phyloP scores from a whole-genome alignment of 1,140 invertebrate genomes.

The Ceratosolen fusciceps region DNA sequence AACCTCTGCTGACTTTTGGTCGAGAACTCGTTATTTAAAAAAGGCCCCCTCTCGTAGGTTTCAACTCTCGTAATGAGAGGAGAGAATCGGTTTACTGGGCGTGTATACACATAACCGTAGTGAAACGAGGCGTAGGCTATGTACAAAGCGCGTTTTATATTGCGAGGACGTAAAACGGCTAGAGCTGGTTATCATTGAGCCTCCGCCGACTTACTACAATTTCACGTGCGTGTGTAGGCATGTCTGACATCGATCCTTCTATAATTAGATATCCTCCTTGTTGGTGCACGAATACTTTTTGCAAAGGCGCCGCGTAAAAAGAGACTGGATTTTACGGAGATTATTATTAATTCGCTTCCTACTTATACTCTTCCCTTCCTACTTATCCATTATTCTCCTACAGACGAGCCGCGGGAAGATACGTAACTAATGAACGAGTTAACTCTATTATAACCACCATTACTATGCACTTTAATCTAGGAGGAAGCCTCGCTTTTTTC shows the following conservation, averaged over 20 bases:
- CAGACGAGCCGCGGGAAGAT: too few species aligned
- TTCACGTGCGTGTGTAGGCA: slow-evolving; percentile 4
- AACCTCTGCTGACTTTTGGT: background rate
- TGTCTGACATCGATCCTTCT: slow-evolving; percentile 19
- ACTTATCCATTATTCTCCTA: too few species aligned
- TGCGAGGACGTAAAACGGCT: background rate
- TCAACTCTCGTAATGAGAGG: too few species aligned
- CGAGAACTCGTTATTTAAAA: background rate
- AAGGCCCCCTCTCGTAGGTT: background rate
- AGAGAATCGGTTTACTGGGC: background rate
- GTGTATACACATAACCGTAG: background rate
- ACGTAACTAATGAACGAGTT: too few species aligned
- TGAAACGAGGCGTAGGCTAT: background rate
- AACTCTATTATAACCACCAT: too few species aligned
- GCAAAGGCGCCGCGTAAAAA: background rate
- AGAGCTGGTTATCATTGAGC: background rate
- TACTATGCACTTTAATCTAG: too few species aligned
- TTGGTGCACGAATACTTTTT: background rate
- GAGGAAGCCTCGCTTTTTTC: too few species aligned
- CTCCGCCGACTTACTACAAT: background rate
- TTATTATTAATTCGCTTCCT: too few species aligned
- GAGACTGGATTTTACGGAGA: too few species aligned
- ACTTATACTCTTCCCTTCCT: too few species aligned
- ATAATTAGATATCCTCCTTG: slow-evolving; percentile 31
- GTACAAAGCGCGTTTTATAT: background rate